Evolutionary conservation across 2,113 vertebrate species (phyloP), one percentile per base, ranked within the genome.

Genomic region (Prolemur simus): DNA sequence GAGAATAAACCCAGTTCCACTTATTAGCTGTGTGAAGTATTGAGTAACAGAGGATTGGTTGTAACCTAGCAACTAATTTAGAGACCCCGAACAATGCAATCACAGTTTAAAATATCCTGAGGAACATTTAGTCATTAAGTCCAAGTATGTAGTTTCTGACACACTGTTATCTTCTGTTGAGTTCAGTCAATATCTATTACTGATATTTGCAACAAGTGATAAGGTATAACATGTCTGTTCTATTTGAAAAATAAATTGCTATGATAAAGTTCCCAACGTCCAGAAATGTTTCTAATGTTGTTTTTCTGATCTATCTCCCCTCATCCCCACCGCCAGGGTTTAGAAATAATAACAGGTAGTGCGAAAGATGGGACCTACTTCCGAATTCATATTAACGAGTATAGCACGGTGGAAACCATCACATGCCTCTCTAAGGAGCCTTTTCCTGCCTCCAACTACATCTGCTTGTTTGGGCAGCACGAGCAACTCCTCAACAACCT

Each of bases 401-500:
- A 99, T 5, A 97, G 91, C 37, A 91, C 97, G 97, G 99, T 99
- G 94, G 99, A 99, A 74, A 96, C 98, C 32, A 98, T 99, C 98
- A 99, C 99, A 7, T 99, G 99, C 92, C 94, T 99, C 68, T 99
- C 99, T 18, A 98, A 98, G 80, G 98, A 98, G 4, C 98, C 99
- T 56, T 97, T 99, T 82, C 99, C 99, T 1, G 87, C 98, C 78
- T 99, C 99, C 96, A 99, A 99, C 98, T 99, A 99, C 93, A 95
- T 99, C 84, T 98, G 98, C 95, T 96, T 99, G 94, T 99, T 99
- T 0, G 99, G 99, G 14, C 99, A 99, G 91, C 99, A 99, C 0
- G 99, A 99, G 97, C 98, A 98, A 78, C 98, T 99, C 92, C 99
- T 99, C 60, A 99, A 99, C 27, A 99, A 98, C 56, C 98, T 99